These are phyloP conservation scores for Stegodyphus dumicola DNA, from an alignment of 1,140 invertebrate genomes.

Conservation along the genomic window DNA sequence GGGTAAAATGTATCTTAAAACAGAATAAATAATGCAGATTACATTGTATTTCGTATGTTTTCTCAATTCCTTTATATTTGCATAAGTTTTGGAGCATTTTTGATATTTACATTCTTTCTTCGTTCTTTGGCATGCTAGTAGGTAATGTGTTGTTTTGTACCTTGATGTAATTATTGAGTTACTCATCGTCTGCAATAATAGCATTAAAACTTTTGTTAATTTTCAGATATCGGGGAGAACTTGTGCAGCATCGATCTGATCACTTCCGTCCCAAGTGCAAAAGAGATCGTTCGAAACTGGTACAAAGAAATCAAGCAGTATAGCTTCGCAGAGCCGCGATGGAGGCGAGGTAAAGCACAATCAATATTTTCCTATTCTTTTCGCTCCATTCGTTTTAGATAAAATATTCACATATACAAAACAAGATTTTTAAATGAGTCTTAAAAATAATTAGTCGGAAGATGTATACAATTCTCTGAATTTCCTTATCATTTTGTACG, in stretches of 20 bases:
- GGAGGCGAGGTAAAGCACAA: conserved; percentile 27
- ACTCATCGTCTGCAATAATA: neutral
- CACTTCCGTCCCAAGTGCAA: neutral
- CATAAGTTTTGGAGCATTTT: no score
- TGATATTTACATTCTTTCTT: no score
- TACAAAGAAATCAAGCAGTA: conserved; percentile 45
- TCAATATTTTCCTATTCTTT: neutral
- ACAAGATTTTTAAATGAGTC: neutral
- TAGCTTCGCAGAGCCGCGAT: conserved; percentile 43
- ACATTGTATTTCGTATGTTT: no score
- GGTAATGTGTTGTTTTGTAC: neutral
- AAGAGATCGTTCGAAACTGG: conserved; percentile 30
- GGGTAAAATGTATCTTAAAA: no score
- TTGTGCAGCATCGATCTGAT: conserved; percentile 16
- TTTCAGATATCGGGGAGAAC: conserved; percentile 39
- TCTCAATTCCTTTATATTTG: no score
- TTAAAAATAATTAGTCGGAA: neutral
- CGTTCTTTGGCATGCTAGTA: no score
- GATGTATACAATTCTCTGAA: neutral
- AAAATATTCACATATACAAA: neutral
- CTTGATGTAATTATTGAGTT: neutral
- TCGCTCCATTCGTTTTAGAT: neutral
- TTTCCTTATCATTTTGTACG: no score
- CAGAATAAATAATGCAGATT: no score
- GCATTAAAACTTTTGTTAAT: neutral